Evolutionary conservation across 2,888 invertebrate genomes (phyloP), one percentile per base, ranked within the genome.

Genomic region (Zygaena filipendulae): DNA sequence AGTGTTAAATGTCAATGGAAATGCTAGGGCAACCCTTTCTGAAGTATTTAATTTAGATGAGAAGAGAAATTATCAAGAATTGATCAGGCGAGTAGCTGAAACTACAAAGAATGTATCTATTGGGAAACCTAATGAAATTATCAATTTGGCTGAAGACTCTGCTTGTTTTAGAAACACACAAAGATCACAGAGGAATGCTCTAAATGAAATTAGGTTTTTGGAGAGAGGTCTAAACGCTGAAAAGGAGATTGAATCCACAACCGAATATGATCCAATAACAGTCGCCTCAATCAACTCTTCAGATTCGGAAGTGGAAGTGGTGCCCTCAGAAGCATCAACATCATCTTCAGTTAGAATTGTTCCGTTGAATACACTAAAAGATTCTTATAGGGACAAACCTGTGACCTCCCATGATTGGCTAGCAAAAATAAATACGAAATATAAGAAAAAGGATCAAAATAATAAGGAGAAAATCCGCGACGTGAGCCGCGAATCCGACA

Each of bases 21-120:
- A 62, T 29, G 46, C 51, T 16, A 59, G 62, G 35, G 53, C 68
- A 7, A 68, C 71, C 27, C 47, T 82, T 20, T 66, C 79, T 16
- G 79, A 82, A 52, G 72, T 82, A 29, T 81, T 82, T 39, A 72
- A 83, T 51, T 59, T 84, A 46, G 81, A 83, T 41, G 84, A 84
- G 38, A 84, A 83, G 46, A 67, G 59, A 43, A 72, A 70, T 45
- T 85, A 84, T 41, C 74, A 75, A 42, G 80, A 83, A 49, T 47
- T 85, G 21, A 71, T 85, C 19, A 69, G 63, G 26, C 60, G 62
- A 43, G 69, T 75, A 3, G 51, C 66, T 0, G 49, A 38, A 2
- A 58, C 58, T 4, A 51, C 58, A 35, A 68, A 58, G 41, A 54
- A 66, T 4, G 23, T 50, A 3, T 26, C 47, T 13, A 35, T 46